These are phyloP conservation scores for Bombus affinis DNA, from an alignment of 1,140 invertebrate genomes.

Conservation along the genomic window DNA sequence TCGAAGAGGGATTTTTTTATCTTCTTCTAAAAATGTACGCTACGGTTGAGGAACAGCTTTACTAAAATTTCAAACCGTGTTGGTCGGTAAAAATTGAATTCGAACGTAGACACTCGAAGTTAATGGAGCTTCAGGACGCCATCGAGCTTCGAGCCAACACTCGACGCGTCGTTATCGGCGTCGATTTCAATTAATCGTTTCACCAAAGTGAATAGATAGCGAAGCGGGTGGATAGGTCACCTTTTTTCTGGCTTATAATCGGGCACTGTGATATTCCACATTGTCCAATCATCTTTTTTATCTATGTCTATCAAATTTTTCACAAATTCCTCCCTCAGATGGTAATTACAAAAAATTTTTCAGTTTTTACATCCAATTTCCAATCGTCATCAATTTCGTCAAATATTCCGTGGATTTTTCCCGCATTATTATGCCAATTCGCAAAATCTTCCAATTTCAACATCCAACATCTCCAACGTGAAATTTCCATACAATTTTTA, in stretches of 20 bases:
- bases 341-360: neutral
- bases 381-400: too few relatives aligned
- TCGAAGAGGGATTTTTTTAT: neutral
- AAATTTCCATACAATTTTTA: too few relatives aligned
- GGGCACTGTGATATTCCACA: neutral
- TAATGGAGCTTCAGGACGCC: constrained; percentile 28
- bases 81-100: constrained; percentile 26
- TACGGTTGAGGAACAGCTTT: neutral
- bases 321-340: neutral
- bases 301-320: neutral
- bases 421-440: too few relatives aligned
- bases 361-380: too few relatives aligned
- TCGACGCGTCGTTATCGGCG: constrained; percentile 34
- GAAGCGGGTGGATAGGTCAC: constrained; percentile 5
- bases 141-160: constrained; percentile 26
- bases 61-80: constrained; percentile 11
- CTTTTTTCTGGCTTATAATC: constrained; percentile 6
- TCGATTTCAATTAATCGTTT: constrained; percentile 34
- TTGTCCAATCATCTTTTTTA: neutral
- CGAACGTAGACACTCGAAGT: constrained; percentile 29
- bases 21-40: neutral
- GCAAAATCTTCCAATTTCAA: too few relatives aligned
- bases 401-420: too few relatives aligned
- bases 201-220: constrained; percentile 28
- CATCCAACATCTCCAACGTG: too few relatives aligned